These are phyloP conservation scores for Pemphredon lugubris DNA, from an alignment of 2,888 invertebrate species.

Conservation along the genomic window DNA sequence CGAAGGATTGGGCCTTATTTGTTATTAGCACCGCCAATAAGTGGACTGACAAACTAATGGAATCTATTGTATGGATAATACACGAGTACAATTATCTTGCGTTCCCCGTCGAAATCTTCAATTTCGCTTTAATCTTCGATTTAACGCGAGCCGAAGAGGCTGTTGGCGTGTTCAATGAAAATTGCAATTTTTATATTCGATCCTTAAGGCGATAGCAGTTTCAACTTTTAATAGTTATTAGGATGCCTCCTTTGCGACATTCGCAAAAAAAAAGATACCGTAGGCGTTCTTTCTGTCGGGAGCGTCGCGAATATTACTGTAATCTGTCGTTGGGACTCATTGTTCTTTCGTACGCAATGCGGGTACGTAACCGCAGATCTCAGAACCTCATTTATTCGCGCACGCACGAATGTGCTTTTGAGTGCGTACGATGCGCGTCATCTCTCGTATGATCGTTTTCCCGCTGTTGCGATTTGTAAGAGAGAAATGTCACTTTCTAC, in stretches of 20 bases:
- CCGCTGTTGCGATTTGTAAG: background rate
- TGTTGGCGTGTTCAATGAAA: background rate
- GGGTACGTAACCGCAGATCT: slow-evolving; percentile 29
- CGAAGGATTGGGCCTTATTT: no score
- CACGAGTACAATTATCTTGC: no score
- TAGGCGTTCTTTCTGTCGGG: slow-evolving; percentile 45
- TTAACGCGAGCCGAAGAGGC: no score
- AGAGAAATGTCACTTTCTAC: background rate
- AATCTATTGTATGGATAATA: no score
- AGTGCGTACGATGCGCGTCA: background rate
- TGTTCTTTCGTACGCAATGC: slow-evolving; percentile 39
- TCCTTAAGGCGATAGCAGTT: slow-evolving; percentile 11
- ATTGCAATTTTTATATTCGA: slow-evolving; percentile 21
- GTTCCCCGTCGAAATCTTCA: no score
- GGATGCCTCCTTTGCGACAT: slow-evolving; percentile 37
- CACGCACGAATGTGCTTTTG: slow-evolving; percentile 16
- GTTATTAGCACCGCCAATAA: no score
- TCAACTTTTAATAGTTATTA: slow-evolving; percentile 43
- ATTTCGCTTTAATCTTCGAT: no score
- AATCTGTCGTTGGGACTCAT: slow-evolving; percentile 41
- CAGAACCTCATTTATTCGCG: slow-evolving; percentile 32
- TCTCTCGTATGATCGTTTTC: slow-evolving; percentile 4
- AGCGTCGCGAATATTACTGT: slow-evolving; percentile 42
- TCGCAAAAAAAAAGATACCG: slow-evolving; percentile 44
- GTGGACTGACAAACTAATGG: no score